These are phyloP conservation scores for Mantis religiosa DNA, from an alignment of 2,888 invertebrate species.

Conservation along the genomic window DNA sequence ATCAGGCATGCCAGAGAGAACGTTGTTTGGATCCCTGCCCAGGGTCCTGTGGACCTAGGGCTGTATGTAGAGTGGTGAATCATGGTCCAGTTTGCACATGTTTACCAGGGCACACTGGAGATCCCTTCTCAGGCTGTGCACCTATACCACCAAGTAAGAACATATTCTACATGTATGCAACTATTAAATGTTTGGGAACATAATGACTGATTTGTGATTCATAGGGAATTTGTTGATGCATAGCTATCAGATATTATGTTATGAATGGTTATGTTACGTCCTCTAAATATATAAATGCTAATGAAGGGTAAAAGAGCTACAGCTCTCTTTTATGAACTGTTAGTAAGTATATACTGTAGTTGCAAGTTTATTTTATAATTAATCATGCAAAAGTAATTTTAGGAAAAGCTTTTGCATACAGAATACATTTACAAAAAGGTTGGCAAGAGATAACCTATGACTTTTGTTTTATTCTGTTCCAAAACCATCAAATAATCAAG, in stretches of 20 bases:
- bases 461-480: background rate
- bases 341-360: background rate
- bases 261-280: background rate
- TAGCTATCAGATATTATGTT: background rate
- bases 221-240: background rate
- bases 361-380: background rate
- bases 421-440: background rate
- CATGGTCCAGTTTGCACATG: constrained; percentile 73
- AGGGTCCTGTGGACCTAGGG: constrained; percentile 69
- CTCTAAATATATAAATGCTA: background rate
- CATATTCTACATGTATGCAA: background rate
- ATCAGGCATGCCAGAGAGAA: constrained; percentile 58
- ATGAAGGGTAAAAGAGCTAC: background rate
- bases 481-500: too few relatives aligned
- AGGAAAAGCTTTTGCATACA: too few relatives aligned
- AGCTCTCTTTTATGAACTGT: background rate
- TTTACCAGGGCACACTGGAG: constrained; percentile 53
- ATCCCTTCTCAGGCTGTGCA: constrained; percentile 37
- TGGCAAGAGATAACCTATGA: background rate
- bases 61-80: constrained; percentile 64
- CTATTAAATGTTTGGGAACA: background rate
- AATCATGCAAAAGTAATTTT: background rate
- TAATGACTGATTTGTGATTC: background rate
- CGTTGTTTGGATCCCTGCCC: constrained; percentile 70
- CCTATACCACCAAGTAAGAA: constrained; percentile 40